Evolutionary conservation across 1,140 invertebrate species (phyloP).

Genomic region (Rhynchophorus ferrugineus): DNA sequence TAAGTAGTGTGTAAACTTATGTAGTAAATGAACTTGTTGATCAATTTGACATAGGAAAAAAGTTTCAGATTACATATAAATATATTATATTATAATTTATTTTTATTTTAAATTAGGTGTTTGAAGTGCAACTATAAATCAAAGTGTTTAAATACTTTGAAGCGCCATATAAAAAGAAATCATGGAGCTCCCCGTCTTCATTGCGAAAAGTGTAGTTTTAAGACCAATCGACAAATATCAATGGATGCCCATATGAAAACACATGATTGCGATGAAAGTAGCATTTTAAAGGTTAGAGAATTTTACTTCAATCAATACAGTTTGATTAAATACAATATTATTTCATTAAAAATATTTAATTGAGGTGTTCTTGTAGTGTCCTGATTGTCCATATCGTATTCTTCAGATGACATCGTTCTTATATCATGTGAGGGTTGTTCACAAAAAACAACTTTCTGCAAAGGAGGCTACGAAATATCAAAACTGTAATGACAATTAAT

Average conservation of each 20-base stretch:
- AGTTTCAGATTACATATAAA: too few species aligned
- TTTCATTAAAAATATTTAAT: background rate
- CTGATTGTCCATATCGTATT: slow-evolving; percentile 14
- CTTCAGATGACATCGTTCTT: slow-evolving; percentile 6
- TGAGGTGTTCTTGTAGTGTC: slow-evolving; percentile 12
- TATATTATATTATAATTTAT: too few species aligned
- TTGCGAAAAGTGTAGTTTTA: slow-evolving; percentile 14
- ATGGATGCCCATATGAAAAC: slow-evolving; percentile 13
- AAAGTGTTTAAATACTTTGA: slow-evolving; percentile 9
- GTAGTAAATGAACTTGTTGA: too few species aligned
- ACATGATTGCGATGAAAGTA: slow-evolving; percentile 1
- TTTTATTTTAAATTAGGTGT: slow-evolving; percentile 7
- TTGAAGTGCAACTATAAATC: slow-evolving; percentile 15
- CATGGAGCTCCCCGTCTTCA: slow-evolving; percentile 10
- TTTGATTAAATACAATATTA: too few species aligned
- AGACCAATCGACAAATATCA: slow-evolving; percentile 10
- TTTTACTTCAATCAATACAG: too few species aligned
- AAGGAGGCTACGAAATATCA: slow-evolving; percentile 10
- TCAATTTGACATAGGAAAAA: too few species aligned
- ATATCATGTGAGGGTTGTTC: slow-evolving; percentile 13
- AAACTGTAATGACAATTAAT: too few species aligned
- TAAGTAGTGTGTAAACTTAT: too few species aligned
- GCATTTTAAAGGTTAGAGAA: slow-evolving; percentile 9
- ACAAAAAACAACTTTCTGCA: slow-evolving; percentile 1
- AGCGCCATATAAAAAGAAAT: slow-evolving; percentile 17